Percentiles rank a stretch among this genome's conserved stretches.
phyloP scores from a whole-genome alignment of 2,888 invertebrate species.

The Argyresthia albistria region DNA sequence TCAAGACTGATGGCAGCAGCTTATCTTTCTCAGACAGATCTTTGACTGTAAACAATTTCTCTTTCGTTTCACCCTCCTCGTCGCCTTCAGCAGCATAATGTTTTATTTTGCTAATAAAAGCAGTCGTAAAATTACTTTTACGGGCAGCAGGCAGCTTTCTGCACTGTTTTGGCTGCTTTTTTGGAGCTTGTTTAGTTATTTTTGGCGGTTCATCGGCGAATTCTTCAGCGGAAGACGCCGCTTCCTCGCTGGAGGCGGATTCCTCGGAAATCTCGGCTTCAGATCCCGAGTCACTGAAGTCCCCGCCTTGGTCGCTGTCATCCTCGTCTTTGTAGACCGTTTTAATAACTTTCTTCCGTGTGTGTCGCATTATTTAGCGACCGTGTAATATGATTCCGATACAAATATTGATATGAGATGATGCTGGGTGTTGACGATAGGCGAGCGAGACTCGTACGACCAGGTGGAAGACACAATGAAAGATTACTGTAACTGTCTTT shows the following conservation, averaged over 20 bases:
- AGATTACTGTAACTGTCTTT: too few relatives aligned
- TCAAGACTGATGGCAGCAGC: slow-evolving; percentile 49
- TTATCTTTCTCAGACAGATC: slow-evolving; percentile 60
- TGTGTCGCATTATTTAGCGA: slow-evolving; percentile 13
- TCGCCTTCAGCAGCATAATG: slow-evolving; percentile 23
- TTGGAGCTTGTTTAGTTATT: neutral
- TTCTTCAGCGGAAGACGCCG: slow-evolving; percentile 41
- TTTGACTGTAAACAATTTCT: slow-evolving; percentile 40
- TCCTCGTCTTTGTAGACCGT: slow-evolving; percentile 55
- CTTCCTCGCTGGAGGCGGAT: slow-evolving; percentile 43
- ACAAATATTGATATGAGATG: too few relatives aligned
- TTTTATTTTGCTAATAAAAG: slow-evolving; percentile 35
- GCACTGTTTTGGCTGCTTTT: slow-evolving; percentile 11
- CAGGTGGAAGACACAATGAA: too few relatives aligned
- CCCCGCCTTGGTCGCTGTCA: slow-evolving; percentile 40
- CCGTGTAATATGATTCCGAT: too few relatives aligned
- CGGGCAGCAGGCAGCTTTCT: slow-evolving; percentile 13
- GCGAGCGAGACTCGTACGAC: too few relatives aligned
- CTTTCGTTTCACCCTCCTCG: slow-evolving; percentile 21
- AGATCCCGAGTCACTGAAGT: slow-evolving; percentile 66
- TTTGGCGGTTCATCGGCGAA: slow-evolving; percentile 15
- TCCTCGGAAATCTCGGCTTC: slow-evolving; percentile 53
- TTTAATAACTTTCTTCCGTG: slow-evolving; percentile 53
- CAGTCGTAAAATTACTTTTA: slow-evolving; percentile 35
- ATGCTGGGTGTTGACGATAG: too few relatives aligned